A percentile compares a stretch with the other conserved stretches of the same genome.
Evolutionary conservation across 1,140 invertebrate species (phyloP).

Genomic region (Globodera ellingtonae): DNA sequence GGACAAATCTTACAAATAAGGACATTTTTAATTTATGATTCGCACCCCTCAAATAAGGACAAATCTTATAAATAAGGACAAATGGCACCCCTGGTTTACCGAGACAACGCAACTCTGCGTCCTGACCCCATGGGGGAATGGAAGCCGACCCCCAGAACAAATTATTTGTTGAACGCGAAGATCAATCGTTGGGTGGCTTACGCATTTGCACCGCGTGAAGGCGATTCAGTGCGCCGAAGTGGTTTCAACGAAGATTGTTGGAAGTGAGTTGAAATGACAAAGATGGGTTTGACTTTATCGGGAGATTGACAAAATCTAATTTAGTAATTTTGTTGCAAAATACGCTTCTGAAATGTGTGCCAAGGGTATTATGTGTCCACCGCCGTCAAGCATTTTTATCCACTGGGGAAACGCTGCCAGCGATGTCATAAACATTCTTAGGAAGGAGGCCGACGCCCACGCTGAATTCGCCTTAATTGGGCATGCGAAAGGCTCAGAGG

Average conservation of each 20-base stretch:
- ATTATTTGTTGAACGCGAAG: not conserved
- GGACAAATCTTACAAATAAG: no score
- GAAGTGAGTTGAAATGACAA: not conserved
- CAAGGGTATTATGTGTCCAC: not conserved
- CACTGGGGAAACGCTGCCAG: not conserved
- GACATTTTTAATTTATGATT: no score
- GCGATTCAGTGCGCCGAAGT: not conserved
- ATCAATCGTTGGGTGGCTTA: conserved; percentile 18
- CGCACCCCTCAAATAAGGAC: no score
- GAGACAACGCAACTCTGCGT: no score
- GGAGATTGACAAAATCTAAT: no score
- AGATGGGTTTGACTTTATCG: no score
- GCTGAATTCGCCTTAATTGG: conserved; percentile 16
- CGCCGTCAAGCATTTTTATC: not conserved
- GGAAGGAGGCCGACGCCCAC: not conserved
- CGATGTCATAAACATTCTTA: conserved; percentile 3
- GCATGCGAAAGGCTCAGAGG: conserved; percentile 2
- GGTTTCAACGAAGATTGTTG: not conserved
- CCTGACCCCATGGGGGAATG: not conserved
- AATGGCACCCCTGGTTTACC: no score
- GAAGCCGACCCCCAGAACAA: not conserved
- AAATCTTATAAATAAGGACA: no score
- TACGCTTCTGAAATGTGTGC: no score
- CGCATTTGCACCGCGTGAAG: not conserved
- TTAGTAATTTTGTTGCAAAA: no score